Base-by-base conservation (phyloP, 2,113 vertebrate genomes). In the Rhinopomastus cyanomelas region DNA sequence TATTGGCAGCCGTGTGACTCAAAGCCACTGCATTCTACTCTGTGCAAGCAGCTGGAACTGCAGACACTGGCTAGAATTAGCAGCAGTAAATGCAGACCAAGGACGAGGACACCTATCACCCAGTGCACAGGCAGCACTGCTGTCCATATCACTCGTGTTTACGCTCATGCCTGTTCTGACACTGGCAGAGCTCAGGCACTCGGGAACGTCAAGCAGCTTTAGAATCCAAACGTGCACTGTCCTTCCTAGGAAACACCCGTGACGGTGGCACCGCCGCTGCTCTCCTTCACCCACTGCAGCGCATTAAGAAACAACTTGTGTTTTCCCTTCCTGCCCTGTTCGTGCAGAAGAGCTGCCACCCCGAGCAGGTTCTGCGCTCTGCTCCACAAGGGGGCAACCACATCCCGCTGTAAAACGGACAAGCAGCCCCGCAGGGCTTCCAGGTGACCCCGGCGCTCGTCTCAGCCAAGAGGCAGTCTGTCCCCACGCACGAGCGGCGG, bases 321-420 rank as follows among this genome's bases (percentile, higher is more conserved):
- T 60, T 73, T 65, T 48, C 37, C 56, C 67, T 23, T 19, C 27
- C 42, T 66, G 20, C 39, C 34, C 55, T 56, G 22, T 61, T 25
- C 22, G 39, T n/a, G 53, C 68, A 81, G 88, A 53, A 56, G 71
- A 94, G 62, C 66, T 48, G 22, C 36, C 61, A 8, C 39, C 68
- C 65, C 18, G 16, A 11, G 15, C 75, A 89, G 56, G 53, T 57
- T 44, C 56, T 56, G 46, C 78, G 12, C 22, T 32, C 75, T 78
- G n/a, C 29, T 94, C 97, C 98, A 98, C 97, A 93, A 97, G 98
- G 96, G 97, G 97, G 98, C 97, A 97, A 80, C 96, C 94, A 80
- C 30, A 88, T 85, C 65, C 96, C 96, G 97, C 19, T 27, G 6
- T 8, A 81, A 67, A 77, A 53, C 2, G 20, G 27, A 66, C 18